Base-by-base conservation (phyloP, 2,113 vertebrate genomes). In the Lathamus discolor region DNA sequence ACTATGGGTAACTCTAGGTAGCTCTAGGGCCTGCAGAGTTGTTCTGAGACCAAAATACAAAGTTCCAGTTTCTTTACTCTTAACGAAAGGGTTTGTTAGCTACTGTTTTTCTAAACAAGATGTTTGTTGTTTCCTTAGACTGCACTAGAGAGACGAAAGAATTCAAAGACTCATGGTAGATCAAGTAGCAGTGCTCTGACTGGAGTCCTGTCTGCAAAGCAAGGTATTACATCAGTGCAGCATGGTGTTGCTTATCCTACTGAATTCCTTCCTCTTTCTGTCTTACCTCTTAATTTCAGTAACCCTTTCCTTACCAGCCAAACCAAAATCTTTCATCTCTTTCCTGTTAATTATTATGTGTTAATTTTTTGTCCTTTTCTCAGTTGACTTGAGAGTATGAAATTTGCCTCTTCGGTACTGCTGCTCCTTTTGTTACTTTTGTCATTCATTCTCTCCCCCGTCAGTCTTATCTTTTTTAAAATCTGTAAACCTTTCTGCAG, bases 191-290 rank as follows among this genome's bases (percentile, higher is more conserved):
- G 98, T 55, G 98, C 98, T 14, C 98, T 99, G 83, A 99, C 99
- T 11, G 99, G 99, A 44, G 98, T 99, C 59, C 98, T 99, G 68
- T 99, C 99, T 94, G 99, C 99, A 59, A 99, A 99, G 96, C 99
- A 99, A 99, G 99, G 99, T 99, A 98, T 72, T 96, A 17, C 17
- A 76, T n/a, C 73, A 67, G 69, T 62, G 69, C 63, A 72, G 43
- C 28, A 6, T 37, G 35, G 12, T 86, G 86, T 90, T 88, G 70
- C n/a, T 5, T 31, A 69, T 63, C 31, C 88, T 44, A 41, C 3
- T 82, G 43, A 91, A 64, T 82, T 85, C 44, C 22, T 92, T 61
- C 83, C 44, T 85, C 44, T 15, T 92, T 64, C 86, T 41, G 80
- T 72, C 8, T 86, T 82, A 55, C 62, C 13, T 81, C 49, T 83